Base-by-base conservation (phyloP, 2,797 vertebrate genomes). In the Mus caroli region DNA sequence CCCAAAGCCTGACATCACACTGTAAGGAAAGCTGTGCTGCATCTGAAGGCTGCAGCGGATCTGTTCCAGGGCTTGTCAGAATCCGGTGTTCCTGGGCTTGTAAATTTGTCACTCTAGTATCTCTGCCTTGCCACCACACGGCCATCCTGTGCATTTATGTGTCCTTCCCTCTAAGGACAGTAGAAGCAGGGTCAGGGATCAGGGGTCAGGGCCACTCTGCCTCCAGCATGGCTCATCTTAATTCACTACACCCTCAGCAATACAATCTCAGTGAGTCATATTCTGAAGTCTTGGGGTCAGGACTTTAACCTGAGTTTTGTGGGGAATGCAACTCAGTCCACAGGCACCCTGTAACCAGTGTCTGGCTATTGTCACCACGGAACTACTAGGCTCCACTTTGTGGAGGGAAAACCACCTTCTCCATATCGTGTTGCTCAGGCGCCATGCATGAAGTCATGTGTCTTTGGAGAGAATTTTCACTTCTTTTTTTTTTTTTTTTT, bases 321-420 rank as follows among this genome's bases (percentile, higher is more conserved):
- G 34, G 31, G 58, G 37, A 77, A 58, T 10, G 19, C 40, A 26
- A 9, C 78, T 91, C 19, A 75, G 31, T 24, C 60, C 12, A 6
- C 26, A 14, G 75, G 69, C 6, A 20, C 13, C 58, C 73, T 17
- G 17, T 0, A 4, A 69, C 5, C n/a, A 2, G 76, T 1, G 2
- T 28, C 58, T n/a, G 93, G 28, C 75, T 71, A 40, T 1, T 3
- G n/a, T 10, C 2, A 37, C n/a, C n/a, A 1, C 6, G 2, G 17
- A 14, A 6, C 28, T 28, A 1, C 86, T 15, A 1, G 7, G 24
- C 17, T 71, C 7, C 40, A 40, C 64, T 46, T 17, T 31, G 26
- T 24, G n/a, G 24, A 46, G 91, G 26, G 34, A 31, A 46, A 34
- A 40, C 13, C 0, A 2, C 6, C 15, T 4, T 56, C 10, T 3